A percentile compares a stretch with the other conserved stretches of the same genome.
Conservation (phyloP, 1,140 invertebrate species). For the Ceratina calcarata region DNA sequence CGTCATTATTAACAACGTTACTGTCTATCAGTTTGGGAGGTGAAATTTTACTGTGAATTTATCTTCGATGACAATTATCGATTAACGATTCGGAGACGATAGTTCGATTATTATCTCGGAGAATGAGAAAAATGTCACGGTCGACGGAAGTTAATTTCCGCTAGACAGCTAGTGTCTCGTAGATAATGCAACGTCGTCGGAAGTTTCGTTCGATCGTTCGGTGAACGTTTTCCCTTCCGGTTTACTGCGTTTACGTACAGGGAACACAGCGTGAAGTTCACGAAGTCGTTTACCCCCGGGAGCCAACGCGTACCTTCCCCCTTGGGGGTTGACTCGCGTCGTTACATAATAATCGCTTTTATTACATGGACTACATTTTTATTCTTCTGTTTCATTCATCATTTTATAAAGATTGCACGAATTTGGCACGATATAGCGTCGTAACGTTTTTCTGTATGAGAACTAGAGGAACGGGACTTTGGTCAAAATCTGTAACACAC, state of each 20-base stretch:
- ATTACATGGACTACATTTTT: not conserved
- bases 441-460: not conserved
- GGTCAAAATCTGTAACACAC: constrained; percentile 23
- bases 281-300: not conserved
- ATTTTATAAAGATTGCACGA: not conserved
- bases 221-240: constrained; percentile 15
- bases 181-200: not conserved
- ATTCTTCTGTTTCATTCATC: not conserved
- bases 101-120: no score
- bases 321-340: not conserved
- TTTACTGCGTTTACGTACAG: not conserved
- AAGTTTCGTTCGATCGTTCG: constrained; percentile 11
- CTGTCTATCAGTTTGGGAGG: no score
- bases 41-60: no score
- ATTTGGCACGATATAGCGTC: not conserved
- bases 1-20: not conserved
- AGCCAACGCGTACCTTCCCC: not conserved
- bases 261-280: not conserved
- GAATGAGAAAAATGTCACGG: not conserved
- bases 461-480: constrained; percentile 24
- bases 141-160: constrained; percentile 7
- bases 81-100: no score
- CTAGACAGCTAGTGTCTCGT: not conserved
- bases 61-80: no score
- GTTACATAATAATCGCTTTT: not conserved